Evolutionary conservation across 2,113 vertebrate species (phyloP), one percentile per base, ranked within the genome.

Genomic region (Haemorhous mexicanus): DNA sequence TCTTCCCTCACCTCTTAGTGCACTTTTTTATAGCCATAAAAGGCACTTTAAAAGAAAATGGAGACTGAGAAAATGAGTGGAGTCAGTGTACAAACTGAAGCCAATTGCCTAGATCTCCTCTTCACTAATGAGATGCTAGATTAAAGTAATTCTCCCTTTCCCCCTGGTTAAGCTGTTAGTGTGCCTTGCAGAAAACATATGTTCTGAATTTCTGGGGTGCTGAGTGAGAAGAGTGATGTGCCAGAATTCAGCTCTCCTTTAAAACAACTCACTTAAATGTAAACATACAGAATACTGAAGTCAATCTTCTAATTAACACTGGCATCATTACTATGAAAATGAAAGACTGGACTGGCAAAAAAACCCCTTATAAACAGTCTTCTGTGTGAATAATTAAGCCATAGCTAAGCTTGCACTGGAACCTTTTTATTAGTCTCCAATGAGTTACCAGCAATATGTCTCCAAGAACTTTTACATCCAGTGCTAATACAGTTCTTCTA

Each of bases 381-480:
- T 97, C 96, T 80, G 95, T 95, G 88, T 96, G 95, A 97, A 94
- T 87, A 97, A 98, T 97, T 94, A 97, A 96, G 77, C 66, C 93
- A 82, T 23, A 94, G 89, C 63, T 93, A 89, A 95, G 82, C 55
- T 72, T 85, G 84, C 46, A 89, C 91, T 96, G 92, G 86, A 96
- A 87, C 37, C 24, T 84, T 97, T 98, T 97, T 95, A 96, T 95
- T 93, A 88, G 43, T 56, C 62, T 80, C 76, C 18, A 33, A 78
- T 96, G 97, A 83, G 94, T 93, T 81, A 96, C 62, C 73, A 93
- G 86, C 43, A 95, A 95, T 90, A 88, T 4, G 24, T 61, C 96
- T 95, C 90, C 58, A 67, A 84, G 56, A 87, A 30, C 47, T 64
- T 79, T 75, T n/a, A 35, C 1, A 7, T 53, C 74, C 41, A 33